phyloP scores from a whole-genome alignment of 1,140 invertebrate species.

The Drosophila sturtevanti region DNA sequence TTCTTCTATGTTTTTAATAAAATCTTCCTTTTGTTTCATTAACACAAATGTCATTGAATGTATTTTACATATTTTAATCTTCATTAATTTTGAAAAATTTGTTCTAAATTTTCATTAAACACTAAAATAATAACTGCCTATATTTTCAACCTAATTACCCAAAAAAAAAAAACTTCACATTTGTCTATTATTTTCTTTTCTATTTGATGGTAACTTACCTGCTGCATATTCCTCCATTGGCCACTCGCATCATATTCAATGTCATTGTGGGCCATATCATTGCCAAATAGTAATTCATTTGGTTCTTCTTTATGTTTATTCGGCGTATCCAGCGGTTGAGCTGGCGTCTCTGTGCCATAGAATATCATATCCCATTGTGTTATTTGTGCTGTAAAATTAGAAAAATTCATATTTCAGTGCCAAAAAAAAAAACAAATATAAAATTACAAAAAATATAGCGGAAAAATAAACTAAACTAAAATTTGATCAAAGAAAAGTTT shows the following conservation, averaged over 20 bases:
- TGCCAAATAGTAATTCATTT: constrained; percentile 53
- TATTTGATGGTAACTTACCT: too few species aligned
- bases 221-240: constrained; percentile 82
- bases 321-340: constrained; percentile 83
- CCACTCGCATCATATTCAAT: constrained; percentile 65
- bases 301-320: constrained; percentile 43
- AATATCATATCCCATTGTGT: constrained; percentile 89
- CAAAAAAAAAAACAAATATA: constrained; percentile 7
- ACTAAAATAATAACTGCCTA: too few species aligned
- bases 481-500: constrained; percentile 5
- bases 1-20: too few species aligned
- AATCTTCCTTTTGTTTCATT: too few species aligned
- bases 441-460: constrained; percentile 28
- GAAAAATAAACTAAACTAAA: constrained; percentile 10
- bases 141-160: too few species aligned
- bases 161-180: too few species aligned
- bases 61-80: too few species aligned
- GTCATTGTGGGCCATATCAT: constrained; percentile 74
- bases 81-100: too few species aligned
- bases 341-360: constrained; percentile 89
- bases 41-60: too few species aligned
- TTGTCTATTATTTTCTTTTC: too few species aligned
- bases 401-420: background rate
- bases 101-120: too few species aligned
- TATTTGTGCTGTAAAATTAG: constrained; percentile 83